These are phyloP conservation scores for Amniataba percoides DNA, from an alignment of 2,797 vertebrate species.

Conservation along the genomic window DNA sequence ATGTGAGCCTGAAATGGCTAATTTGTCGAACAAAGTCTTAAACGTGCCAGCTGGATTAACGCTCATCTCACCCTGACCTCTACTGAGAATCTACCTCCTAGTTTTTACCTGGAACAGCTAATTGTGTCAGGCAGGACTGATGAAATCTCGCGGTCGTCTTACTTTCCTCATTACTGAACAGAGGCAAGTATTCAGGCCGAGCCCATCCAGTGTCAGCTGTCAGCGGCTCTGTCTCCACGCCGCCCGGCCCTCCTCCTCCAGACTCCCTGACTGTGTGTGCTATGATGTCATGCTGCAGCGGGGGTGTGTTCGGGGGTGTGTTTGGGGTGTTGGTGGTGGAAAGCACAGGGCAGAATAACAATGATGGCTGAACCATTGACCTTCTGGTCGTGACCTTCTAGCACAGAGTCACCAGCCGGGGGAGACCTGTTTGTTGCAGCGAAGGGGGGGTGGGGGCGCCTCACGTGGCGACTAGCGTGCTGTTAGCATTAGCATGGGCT, in stretches of 20 bases:
- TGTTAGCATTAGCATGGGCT: conserved; percentile 67
- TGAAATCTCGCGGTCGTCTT: conserved; percentile 50
- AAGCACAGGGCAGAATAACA: conserved; percentile 63
- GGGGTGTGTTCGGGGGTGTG: conserved; percentile 64
- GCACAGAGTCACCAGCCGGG: conserved; percentile 55
- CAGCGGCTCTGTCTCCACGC: conserved; percentile 43
- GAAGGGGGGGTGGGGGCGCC: conserved; percentile 8
- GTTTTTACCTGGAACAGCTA: conserved; percentile 51
- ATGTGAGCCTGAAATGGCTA: conserved; percentile 58
- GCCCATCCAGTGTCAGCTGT: conserved; percentile 60
- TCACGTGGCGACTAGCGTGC: conserved; percentile 54
- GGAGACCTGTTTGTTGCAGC: conserved; percentile 46
- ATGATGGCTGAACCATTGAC: conserved; percentile 81
- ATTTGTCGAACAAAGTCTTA: conserved; percentile 57
- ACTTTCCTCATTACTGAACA: conserved; percentile 63
- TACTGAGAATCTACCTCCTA: background rate
- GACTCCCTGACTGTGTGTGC: conserved; percentile 52
- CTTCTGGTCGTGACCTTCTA: conserved; percentile 72
- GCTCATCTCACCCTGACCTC: conserved; percentile 41
- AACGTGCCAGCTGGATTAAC: conserved; percentile 21
- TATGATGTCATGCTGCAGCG: conserved; percentile 71
- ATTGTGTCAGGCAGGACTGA: conserved; percentile 53
- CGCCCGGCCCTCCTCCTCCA: conserved; percentile 51
- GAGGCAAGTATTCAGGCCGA: conserved; percentile 49
- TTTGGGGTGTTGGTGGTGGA: conserved; percentile 41